Evolutionary conservation across 1,140 invertebrate genomes (phyloP).

Genomic region (Mercenaria mercenaria): DNA sequence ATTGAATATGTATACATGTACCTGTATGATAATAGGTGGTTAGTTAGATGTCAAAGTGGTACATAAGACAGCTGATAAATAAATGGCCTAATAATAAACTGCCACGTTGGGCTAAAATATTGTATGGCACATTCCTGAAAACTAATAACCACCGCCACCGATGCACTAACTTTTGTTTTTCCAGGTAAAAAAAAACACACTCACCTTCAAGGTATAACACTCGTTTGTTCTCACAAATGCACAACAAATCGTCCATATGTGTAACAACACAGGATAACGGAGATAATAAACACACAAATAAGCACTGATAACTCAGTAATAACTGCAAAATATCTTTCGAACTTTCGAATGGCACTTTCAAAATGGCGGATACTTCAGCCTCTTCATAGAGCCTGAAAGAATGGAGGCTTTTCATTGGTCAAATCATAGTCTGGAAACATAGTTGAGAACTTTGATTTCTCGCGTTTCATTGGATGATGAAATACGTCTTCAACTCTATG

Average conservation of each 20-base stretch:
- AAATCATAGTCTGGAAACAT: conserved; percentile 33
- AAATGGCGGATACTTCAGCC: neutral
- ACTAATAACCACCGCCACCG: no score
- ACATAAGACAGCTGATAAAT: no score
- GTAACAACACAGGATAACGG: neutral
- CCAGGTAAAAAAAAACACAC: neutral
- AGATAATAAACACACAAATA: neutral
- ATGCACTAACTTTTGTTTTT: neutral
- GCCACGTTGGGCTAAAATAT: no score
- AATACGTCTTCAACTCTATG: no score
- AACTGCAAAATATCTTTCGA: neutral
- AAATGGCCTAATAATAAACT: no score
- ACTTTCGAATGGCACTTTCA: neutral
- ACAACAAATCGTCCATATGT: neutral
- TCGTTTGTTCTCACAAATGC: neutral
- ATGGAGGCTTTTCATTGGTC: conserved; percentile 22
- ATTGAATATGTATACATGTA: no score
- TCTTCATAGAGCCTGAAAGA: neutral
- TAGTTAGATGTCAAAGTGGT: no score
- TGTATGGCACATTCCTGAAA: no score
- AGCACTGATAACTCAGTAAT: neutral
- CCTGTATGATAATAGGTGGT: no score
- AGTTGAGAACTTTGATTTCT: conserved; percentile 27
- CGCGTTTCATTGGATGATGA: conserved; percentile 19
- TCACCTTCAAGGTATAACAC: neutral